Evolutionary conservation across 2,888 invertebrate species (phyloP).

Genomic region (Gisinianus flammeolus): DNA sequence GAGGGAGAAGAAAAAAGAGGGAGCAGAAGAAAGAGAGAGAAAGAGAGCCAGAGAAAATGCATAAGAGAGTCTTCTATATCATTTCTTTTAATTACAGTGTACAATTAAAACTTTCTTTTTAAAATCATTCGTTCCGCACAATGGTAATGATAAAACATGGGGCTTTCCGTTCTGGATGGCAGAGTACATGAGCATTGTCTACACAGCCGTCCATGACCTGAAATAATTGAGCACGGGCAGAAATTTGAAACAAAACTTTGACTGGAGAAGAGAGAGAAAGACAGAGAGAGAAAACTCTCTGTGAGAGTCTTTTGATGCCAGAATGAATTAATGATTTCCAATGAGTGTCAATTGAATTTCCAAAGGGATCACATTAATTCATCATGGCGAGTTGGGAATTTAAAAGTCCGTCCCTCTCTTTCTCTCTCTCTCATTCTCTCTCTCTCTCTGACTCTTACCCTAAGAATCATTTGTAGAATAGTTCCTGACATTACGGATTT

Average conservation of each 20-base stretch:
- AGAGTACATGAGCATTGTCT: too few species aligned
- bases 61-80: too few species aligned
- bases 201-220: too few species aligned
- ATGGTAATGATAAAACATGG: too few species aligned
- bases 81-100: neutral
- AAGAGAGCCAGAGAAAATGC: too few species aligned
- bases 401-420: neutral
- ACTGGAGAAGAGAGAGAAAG: neutral
- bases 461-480: neutral
- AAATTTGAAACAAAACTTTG: neutral
- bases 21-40: too few species aligned
- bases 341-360: neutral
- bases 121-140: neutral
- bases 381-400: neutral
- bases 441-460: neutral
- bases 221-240: too few species aligned
- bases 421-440: neutral
- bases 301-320: conserved; percentile 7
- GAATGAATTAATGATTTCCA: conserved; percentile 13
- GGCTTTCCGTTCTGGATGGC: too few species aligned
- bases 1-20: too few species aligned
- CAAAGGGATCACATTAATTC: neutral
- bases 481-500: neutral
- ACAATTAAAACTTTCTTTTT: neutral
- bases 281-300: neutral